Conservation (phyloP, 2,888 invertebrate genomes). For the Tridacna crocea region DNA sequence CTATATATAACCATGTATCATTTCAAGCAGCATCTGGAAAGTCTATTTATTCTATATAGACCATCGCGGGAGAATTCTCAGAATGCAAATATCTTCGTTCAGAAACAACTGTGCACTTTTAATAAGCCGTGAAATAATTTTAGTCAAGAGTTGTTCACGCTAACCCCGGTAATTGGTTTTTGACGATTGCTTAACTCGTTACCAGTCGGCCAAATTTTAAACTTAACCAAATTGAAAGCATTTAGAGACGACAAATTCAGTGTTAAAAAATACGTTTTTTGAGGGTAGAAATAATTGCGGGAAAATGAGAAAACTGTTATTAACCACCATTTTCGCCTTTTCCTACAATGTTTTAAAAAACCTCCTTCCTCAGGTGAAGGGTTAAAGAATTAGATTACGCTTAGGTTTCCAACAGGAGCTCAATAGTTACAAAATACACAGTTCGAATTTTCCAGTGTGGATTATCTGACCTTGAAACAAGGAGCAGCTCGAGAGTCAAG, state of each 20-base stretch:
- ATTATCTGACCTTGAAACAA: too few species aligned
- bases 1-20: conserved; percentile 63
- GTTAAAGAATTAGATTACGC: conserved; percentile 31
- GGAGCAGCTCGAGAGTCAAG: too few species aligned
- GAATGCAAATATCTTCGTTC: conserved; percentile 52
- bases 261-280: too few species aligned
- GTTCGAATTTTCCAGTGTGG: too few species aligned
- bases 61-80: conserved; percentile 47
- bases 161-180: conserved; percentile 45
- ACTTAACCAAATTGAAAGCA: too few species aligned
- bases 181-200: conserved; percentile 31
- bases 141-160: conserved; percentile 46
- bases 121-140: conserved; percentile 65
- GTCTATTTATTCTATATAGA: conserved; percentile 58
- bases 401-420: conserved; percentile 14
- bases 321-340: too few species aligned
- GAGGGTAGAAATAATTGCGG: too few species aligned
- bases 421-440: neutral
- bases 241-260: too few species aligned
- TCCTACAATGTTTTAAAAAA: too few species aligned
- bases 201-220: too few species aligned
- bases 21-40: conserved; percentile 56
- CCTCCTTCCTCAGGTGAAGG: too few species aligned
- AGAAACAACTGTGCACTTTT: conserved; percentile 61
- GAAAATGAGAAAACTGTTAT: too few species aligned